Percentiles rank a stretch among this genome's conserved stretches.
phyloP scores from a whole-genome alignment of 2,888 invertebrate genomes.

The Drosophila yooni region DNA sequence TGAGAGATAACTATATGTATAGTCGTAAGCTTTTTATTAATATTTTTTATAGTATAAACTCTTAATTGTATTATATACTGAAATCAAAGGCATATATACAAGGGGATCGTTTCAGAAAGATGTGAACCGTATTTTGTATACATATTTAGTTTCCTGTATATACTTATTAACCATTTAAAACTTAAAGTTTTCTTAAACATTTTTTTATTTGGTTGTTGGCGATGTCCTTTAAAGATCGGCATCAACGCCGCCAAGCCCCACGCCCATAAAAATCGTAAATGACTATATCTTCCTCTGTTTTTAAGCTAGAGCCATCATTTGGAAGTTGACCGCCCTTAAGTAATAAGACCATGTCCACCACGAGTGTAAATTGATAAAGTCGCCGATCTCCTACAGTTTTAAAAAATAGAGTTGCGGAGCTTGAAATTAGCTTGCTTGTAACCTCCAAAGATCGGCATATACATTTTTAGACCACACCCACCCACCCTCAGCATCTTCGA shows the following conservation, averaged over 20 bases:
- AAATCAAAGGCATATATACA: neutral
- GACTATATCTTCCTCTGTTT: neutral
- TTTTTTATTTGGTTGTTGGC: neutral
- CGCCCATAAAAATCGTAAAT: neutral
- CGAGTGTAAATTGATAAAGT: neutral
- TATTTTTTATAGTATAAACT: neutral
- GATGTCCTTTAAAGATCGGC: neutral
- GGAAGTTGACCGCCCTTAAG: neutral
- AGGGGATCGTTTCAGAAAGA: neutral
- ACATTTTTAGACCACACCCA: neutral
- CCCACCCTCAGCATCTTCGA: neutral
- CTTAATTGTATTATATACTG: neutral
- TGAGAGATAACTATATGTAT: neutral
- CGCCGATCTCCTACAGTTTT: neutral
- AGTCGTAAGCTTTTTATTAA: constrained; percentile 4
- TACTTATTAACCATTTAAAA: neutral
- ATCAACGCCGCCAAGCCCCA: neutral
- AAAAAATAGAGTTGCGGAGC: neutral
- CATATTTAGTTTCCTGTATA: neutral
- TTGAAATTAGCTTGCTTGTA: neutral
- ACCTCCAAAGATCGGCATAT: neutral
- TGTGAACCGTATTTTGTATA: neutral
- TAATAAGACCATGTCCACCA: neutral
- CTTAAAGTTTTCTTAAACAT: too few relatives aligned
- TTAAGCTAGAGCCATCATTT: neutral